Evolutionary conservation across 2,888 invertebrate genomes (phyloP).

Genomic region (Lochmaea capreae): DNA sequence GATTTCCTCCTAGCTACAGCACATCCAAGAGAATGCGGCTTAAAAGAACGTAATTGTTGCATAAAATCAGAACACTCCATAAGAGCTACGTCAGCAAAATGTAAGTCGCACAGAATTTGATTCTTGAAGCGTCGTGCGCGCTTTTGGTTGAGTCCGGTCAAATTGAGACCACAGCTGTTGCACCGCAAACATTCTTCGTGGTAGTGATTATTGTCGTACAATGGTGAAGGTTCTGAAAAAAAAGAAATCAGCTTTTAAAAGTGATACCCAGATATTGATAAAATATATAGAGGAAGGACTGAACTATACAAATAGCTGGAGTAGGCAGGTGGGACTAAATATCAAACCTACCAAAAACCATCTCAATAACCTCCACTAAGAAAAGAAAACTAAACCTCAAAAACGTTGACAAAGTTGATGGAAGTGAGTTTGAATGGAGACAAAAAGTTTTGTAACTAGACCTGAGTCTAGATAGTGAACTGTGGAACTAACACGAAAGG

Average conservation of each 20-base stretch:
- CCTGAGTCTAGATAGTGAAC: too few species aligned
- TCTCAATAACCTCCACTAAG: too few species aligned
- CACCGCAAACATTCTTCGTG: conserved; percentile 98
- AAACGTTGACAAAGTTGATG: too few species aligned
- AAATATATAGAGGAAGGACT: too few species aligned
- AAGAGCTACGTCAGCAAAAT: conserved; percentile 96
- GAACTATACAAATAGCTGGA: too few species aligned
- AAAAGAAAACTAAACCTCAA: too few species aligned
- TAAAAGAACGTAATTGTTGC: conserved; percentile 96
- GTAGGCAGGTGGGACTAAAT: too few species aligned
- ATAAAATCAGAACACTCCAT: conserved; percentile 98
- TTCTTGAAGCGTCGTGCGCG: conserved; percentile 77
- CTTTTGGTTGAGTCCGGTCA: conserved; percentile 89
- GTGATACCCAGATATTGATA: not conserved
- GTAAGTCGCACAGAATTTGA: conserved; percentile 95
- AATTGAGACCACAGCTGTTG: conserved; percentile 94
- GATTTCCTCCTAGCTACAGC: conserved; percentile 94
- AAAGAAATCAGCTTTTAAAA: not conserved
- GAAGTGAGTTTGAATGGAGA: too few species aligned
- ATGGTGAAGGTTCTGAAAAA: conserved; percentile 85
- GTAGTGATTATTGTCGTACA: conserved; percentile 95
- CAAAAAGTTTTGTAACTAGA: too few species aligned
- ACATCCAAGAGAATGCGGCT: conserved; percentile 94
- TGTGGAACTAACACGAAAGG: too few species aligned
- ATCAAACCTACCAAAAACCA: too few species aligned